Percentiles rank a stretch among this genome's conserved stretches.
Evolutionary conservation across 1,140 invertebrate genomes (phyloP).

Genomic region (Calephelis nemesis): DNA sequence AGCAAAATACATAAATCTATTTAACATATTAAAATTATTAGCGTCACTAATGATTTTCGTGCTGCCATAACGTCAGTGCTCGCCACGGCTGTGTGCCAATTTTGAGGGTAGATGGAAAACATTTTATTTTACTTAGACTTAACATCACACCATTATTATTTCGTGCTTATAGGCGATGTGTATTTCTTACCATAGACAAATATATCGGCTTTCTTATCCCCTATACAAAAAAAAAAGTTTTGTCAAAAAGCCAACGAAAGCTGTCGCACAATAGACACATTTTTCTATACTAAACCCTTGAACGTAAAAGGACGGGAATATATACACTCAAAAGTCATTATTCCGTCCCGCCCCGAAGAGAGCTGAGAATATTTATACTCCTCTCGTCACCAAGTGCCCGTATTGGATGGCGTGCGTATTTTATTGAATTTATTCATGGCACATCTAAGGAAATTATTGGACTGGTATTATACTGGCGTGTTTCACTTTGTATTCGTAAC

Average conservation of each 20-base stretch:
- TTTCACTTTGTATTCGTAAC: conserved; percentile 16
- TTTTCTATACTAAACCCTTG: not conserved
- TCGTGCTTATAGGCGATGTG: conserved; percentile 9
- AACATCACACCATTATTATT: too few species aligned
- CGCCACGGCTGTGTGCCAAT: not conserved
- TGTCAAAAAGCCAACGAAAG: too few species aligned
- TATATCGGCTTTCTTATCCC: too few species aligned
- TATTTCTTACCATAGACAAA: too few species aligned
- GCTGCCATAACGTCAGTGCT: too few species aligned
- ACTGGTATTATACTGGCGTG: conserved; percentile 16
- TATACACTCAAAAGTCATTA: conserved; percentile 29
- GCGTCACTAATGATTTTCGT: too few species aligned
- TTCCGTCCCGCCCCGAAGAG: conserved; percentile 23
- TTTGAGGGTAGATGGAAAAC: not conserved
- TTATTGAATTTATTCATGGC: conserved; percentile 38
- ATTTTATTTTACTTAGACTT: too few species aligned
- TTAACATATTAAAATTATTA: too few species aligned
- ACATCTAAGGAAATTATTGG: conserved; percentile 35
- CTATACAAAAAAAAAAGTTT: too few species aligned
- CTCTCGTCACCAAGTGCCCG: conserved; percentile 30
- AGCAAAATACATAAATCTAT: too few species aligned
- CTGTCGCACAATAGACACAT: not conserved
- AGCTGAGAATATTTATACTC: conserved; percentile 34
- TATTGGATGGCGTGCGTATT: conserved; percentile 27
- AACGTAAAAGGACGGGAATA: conserved; percentile 3